Base-by-base conservation (phyloP, 2,113 vertebrate species). In the Eurystomus gularis region DNA sequence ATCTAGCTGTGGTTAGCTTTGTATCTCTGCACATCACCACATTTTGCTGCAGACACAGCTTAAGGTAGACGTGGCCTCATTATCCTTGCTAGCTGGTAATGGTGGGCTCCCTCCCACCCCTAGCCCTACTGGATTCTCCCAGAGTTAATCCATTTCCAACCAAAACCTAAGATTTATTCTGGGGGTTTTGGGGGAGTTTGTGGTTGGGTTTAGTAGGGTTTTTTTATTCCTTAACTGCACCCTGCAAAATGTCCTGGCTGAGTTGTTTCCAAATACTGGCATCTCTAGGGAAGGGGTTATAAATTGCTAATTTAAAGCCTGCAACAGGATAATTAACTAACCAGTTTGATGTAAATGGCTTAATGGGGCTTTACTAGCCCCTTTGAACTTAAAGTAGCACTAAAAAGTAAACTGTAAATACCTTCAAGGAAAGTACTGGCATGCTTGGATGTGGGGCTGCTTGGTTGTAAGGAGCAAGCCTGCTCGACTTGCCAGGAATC, bases 401-500 rank as follows among this genome's bases (percentile, higher is more conserved):
- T 96, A 96, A 96, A 96, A 97, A 95, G 92, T 96, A 96, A 95
- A 96, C 93, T 90, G 93, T 88, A 97, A 97, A 97, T 97, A 93
- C 97, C 96, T 96, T 93, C 70, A 94, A 91, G 95, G 95, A 93
- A 94, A 86, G 48, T n/a, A 94, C 90, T 95, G 92, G 92, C 87
- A 85, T 95, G 84, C 64, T 51, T 93, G 83, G 73, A 77, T 90
- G 71, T 64, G 55, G 64, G 35, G 61, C 91, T 94, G 57, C 76
- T 71, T 71, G 89, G 64, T 25, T 77, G 29, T 62, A 88, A 94
- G 84, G 31, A 92, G 70, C 69, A 71, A 94, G 93, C 66, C 90
- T 89, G 90, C 85, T 86, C 10, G 8, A 62, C 91, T 78, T 94
- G 96, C 88, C 90, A 84, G 84, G 70, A 94, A 91, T 81, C 70